Evolutionary conservation across 2,113 vertebrate genomes (phyloP), one percentile per base, ranked within the genome.

Genomic region (Neodon shergylaensis): DNA sequence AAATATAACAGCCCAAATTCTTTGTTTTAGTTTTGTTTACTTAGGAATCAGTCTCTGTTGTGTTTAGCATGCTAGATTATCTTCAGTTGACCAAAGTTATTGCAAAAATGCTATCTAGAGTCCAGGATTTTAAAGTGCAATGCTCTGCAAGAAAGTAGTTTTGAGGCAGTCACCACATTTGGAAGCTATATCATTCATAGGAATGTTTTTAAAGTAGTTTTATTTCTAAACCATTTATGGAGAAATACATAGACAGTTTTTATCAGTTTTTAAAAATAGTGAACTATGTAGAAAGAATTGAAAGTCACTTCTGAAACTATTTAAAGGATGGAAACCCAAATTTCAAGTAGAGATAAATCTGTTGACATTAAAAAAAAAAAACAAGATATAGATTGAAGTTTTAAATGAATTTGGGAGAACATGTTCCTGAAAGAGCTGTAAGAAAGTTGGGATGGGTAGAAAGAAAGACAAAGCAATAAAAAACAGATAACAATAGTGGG

Each of bases 281-380:
- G 21, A 96, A 21, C 33, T 68, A 11, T 33, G 31, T 36, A 65
- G 47, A 82, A 91, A n/a, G 39, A 16, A 85, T 2, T 73, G 13
- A 83, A 91, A 93, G 7, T 77, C 58, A 73, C 66, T 96, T 86
- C 81, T 84, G 33, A 92, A 96, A 91, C 33, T 92, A 42, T n/a
- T 86, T 81, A 93, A 87, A 17, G 1, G 4, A 92, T 65, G 13
- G 52, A 96, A 82, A 85, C 6, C 78, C 24, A 94, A 92, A 82
- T 89, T 93, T 86, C 31, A 94, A 86, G 39, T 31, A 92, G 5
- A 17, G 8, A 85, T 96, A 54, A 24, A 90, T 83, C 33, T 87
- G 1, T 72, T 65, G 36, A 4, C 49, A 88, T 31, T 77, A 8
- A 8, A 95, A 66, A 36, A 81, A 92, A 54, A 49, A 49, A 49